Percentiles rank a stretch among this genome's conserved stretches.
These are phyloP conservation scores for Palloptera scutellata DNA, from an alignment of 2,888 invertebrate genomes.

Conservation along the genomic window DNA sequence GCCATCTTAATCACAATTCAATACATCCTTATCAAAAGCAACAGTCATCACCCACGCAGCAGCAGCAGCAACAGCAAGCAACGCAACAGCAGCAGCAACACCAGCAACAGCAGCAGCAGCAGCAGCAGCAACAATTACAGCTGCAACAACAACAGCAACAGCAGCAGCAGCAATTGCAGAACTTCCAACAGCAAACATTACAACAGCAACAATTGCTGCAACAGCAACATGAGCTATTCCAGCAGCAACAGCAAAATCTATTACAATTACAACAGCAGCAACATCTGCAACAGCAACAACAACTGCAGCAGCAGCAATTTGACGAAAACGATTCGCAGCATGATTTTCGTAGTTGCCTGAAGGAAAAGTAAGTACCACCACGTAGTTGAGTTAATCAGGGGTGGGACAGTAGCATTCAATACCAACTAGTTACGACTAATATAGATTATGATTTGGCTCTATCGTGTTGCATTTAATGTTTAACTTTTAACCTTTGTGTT, in stretches of 20 bases:
- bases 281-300: conserved; percentile 31
- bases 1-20: conserved; percentile 54
- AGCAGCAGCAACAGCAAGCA: conserved; percentile 34
- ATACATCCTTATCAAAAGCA: conserved; percentile 57
- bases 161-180: conserved; percentile 40
- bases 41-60: conserved; percentile 36
- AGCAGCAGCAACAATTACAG: conserved; percentile 31
- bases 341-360: conserved; percentile 59
- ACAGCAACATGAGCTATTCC: conserved; percentile 54
- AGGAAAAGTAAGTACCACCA: conserved; percentile 61
- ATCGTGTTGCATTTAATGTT: not conserved
- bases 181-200: conserved; percentile 29
- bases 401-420: not conserved
- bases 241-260: conserved; percentile 47
- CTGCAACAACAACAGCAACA: conserved; percentile 29
- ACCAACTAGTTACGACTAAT: not conserved
- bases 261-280: conserved; percentile 41
- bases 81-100: conserved; percentile 32
- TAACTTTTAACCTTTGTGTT: too few relatives aligned
- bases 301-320: conserved; percentile 36
- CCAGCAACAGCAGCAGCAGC: conserved; percentile 29
- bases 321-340: conserved; percentile 49
- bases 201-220: conserved; percentile 40
- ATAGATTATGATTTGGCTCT: not conserved
- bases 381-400: too few relatives aligned